Percentiles rank a stretch among this genome's conserved stretches.
Evolutionary conservation across 2,888 invertebrate species (phyloP).

Genomic region (Lasioglossum oenotherae): DNA sequence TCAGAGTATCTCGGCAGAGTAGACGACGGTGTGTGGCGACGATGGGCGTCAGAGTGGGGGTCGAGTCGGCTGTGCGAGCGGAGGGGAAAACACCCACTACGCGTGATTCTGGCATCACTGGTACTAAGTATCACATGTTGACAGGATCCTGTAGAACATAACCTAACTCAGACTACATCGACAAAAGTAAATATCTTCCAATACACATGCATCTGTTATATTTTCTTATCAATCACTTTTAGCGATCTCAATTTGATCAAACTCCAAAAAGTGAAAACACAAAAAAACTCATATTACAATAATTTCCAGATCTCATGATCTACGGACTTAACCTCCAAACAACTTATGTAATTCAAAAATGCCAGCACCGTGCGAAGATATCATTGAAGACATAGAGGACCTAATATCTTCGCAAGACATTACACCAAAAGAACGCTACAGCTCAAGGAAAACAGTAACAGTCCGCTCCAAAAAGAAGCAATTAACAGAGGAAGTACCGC

Average conservation of each 20-base stretch:
- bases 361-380: conserved; percentile 87
- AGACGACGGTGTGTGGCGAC: no score
- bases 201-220: not conserved
- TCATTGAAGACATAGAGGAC: conserved; percentile 94
- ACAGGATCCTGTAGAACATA: not conserved
- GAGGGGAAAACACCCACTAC: no score
- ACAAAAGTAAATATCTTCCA: not conserved
- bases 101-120: no score
- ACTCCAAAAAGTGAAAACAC: not conserved
- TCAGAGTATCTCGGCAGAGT: no score
- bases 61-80: no score
- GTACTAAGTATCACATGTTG: not conserved
- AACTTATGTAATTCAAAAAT: conserved; percentile 77
- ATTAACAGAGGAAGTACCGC: conserved; percentile 61
- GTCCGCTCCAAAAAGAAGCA: conserved; percentile 86
- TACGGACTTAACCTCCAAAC: not conserved
- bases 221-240: not conserved
- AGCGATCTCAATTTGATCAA: not conserved
- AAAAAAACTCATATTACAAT: not conserved
- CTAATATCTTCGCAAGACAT: conserved; percentile 92
- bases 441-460: conserved; percentile 89
- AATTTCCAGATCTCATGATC: not conserved
- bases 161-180: not conserved
- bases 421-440: conserved; percentile 91
- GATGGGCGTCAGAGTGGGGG: no score